These are phyloP conservation scores for Osmerus eperlanus DNA, from an alignment of 2,113 vertebrate genomes.

Conservation along the genomic window DNA sequence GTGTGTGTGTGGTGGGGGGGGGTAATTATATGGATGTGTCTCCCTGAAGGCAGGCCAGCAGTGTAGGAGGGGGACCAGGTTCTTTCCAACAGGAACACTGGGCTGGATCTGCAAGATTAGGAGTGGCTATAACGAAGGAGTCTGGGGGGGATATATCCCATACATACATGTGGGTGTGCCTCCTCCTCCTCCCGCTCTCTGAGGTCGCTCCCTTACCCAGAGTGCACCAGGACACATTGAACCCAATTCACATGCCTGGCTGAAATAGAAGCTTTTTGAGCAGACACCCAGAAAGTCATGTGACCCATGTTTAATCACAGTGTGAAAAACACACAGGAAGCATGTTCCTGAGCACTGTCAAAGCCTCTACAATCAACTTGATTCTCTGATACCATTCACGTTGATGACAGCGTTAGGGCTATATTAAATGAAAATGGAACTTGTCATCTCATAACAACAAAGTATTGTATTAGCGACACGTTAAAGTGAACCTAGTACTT, in stretches of 20 bases:
- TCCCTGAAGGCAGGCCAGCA: not conserved
- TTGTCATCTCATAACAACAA: too few species aligned
- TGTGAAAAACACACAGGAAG: not conserved
- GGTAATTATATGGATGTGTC: not conserved
- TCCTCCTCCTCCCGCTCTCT: not conserved
- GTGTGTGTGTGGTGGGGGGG: not conserved
- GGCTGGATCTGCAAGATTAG: too few species aligned
- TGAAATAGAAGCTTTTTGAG: constrained; percentile 21
- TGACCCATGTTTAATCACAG: constrained; percentile 17
- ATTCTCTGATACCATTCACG: too few species aligned
- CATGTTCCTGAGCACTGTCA: not conserved
- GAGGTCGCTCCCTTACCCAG: not conserved
- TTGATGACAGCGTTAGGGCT: too few species aligned
- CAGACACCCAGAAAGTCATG: constrained; percentile 9
- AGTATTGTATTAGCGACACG: too few species aligned
- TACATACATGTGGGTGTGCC: too few species aligned
- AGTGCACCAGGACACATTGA: not conserved
- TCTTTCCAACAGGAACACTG: too few species aligned
- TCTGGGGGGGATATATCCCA: too few species aligned
- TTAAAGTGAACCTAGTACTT: too few species aligned
- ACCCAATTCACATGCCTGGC: not conserved
- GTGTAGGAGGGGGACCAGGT: not conserved
- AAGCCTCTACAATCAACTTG: not conserved
- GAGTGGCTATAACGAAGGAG: too few species aligned
- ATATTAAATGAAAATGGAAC: too few species aligned